Evolutionary conservation across 1,140 invertebrate species (phyloP), one percentile per base, ranked within the genome.

Genomic region (Yoshiicerus persimilis): DNA sequence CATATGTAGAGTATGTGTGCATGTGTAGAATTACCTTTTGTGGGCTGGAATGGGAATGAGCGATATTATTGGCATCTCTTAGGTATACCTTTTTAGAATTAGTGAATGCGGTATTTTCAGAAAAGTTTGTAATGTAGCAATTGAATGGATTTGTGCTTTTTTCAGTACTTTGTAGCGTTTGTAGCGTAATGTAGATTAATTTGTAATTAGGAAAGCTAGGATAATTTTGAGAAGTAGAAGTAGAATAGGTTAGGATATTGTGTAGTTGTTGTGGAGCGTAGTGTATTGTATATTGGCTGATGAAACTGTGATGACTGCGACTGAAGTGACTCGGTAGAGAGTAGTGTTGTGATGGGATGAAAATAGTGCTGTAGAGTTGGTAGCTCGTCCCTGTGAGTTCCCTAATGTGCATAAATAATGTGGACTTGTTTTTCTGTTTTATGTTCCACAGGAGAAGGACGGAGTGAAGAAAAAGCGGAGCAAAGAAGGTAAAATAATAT

Each of bases 401-500:
- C n/a, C 75, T 56, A 84, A 84, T 84, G 75, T 66, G 32, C 86
- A 32, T 83, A 88, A 88, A 87, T 77, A 86, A 90, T 87, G 56
- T 88, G 41, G 87, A 88, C 36, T 88, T 87, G 87, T 87, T 91
- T 89, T 91, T 83, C 87, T 89, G 87, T 90, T 90, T 90, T 87
- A 87, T 84, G 83, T 87, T 75, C n/a, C 25, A 80, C 94, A 96
- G 96, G 95, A 96, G 90, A 96, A 96, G 92, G 95, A 96, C 90
- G 94, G 90, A 77, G 91, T 93, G 41, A 96, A 96, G 93, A 96
- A 96, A 92, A 95, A 95, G 90, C 94, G 96, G 92, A 96, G 95
- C 92, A 96, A 96, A 94, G 96, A 96, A 96, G 96, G 96, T 96
- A 93, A 94, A 87, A 87, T 89, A 90, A 89, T 88, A 84, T 84